phyloP scores from a whole-genome alignment of 2,113 vertebrate species.

The Notarius quadriscutis region DNA sequence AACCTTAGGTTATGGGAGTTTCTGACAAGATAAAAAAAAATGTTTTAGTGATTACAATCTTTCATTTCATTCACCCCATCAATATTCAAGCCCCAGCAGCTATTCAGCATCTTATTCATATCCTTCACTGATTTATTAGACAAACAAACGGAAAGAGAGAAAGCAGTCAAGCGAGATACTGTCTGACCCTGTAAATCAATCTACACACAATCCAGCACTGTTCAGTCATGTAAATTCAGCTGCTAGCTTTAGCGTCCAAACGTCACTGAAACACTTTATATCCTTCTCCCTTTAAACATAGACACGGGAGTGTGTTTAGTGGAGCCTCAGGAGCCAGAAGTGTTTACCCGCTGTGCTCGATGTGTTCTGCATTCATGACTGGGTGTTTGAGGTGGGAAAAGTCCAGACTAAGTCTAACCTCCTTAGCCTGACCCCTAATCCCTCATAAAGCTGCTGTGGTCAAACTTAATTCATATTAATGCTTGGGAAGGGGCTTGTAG shows the following conservation, averaged over 20 bases:
- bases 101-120: not conserved
- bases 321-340: slow-evolving; percentile 23
- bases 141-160: not conserved
- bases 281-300: not conserved
- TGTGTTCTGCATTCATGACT: slow-evolving; percentile 25
- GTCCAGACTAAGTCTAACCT: not conserved
- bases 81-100: not conserved
- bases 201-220: slow-evolving; percentile 6
- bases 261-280: slow-evolving; percentile 10
- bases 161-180: not conserved
- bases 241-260: not conserved
- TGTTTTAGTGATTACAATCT: not conserved
- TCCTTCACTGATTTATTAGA: not conserved
- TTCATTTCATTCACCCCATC: not conserved
- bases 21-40: not conserved
- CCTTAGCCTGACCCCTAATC: not conserved
- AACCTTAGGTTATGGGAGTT: not conserved
- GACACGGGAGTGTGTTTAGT: slow-evolving; percentile 25
- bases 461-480: not conserved
- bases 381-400: slow-evolving; percentile 34
- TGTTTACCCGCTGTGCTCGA: slow-evolving; percentile 28
- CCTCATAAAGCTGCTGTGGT: not conserved
- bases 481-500: not conserved
- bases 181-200: slow-evolving; percentile 4
- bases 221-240: slow-evolving; percentile 20